These are phyloP conservation scores for Acanthopagrus latus DNA, from an alignment of 2,797 vertebrate genomes.

Conservation along the genomic window DNA sequence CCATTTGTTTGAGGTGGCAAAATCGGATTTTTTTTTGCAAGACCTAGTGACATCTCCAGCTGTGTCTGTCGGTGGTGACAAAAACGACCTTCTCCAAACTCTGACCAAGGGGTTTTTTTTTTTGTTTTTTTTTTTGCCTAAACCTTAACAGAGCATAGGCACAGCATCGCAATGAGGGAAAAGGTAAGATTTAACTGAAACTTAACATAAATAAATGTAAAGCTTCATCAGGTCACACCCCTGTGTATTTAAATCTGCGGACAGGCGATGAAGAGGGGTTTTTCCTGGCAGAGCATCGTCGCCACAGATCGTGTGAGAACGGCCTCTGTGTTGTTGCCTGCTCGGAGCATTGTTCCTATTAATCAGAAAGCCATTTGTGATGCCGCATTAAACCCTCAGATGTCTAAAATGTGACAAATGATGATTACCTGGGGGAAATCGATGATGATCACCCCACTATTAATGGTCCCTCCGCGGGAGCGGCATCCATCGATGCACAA, in stretches of 20 bases:
- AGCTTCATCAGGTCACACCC: no score
- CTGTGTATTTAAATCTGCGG: slow-evolving; percentile 29
- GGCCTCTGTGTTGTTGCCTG: slow-evolving; percentile 59
- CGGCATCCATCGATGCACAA: slow-evolving; percentile 64
- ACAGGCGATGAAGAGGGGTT: slow-evolving; percentile 23
- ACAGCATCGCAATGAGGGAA: no score
- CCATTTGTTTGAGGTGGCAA: no score
- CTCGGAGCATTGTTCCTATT: slow-evolving; percentile 76
- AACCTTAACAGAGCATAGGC: no score
- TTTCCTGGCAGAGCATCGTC: slow-evolving; percentile 19
- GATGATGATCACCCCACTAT: slow-evolving; percentile 79
- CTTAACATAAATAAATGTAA: no score
- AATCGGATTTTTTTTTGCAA: no score
- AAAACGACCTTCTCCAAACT: no score
- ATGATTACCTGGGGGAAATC: slow-evolving; percentile 82
- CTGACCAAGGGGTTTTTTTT: no score
- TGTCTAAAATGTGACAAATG: slow-evolving; percentile 80
- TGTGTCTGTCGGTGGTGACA: no score
- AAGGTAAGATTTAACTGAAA: no score
- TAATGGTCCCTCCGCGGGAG: slow-evolving; percentile 73
- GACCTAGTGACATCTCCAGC: no score
- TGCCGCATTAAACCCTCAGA: slow-evolving; percentile 78
- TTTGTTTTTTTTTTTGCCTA: no score
- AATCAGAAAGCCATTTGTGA: slow-evolving; percentile 84
- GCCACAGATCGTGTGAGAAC: slow-evolving; percentile 55